Percentiles rank a stretch among this genome's conserved stretches.
Conservation (phyloP, 2,888 invertebrate species). For the Lepidochitona cinerea region DNA sequence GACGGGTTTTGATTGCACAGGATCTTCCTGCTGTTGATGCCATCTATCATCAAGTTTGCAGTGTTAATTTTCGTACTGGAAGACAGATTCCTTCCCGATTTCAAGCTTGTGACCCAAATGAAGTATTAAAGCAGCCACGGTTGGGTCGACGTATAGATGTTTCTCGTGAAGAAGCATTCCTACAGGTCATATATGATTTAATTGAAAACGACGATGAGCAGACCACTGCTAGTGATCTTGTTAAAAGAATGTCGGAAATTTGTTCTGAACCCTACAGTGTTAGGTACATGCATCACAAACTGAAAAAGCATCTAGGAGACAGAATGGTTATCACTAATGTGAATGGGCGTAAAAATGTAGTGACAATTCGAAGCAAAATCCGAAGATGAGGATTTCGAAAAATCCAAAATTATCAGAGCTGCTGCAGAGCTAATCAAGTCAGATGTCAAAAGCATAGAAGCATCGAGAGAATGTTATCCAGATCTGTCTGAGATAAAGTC, state of each 20-base stretch:
- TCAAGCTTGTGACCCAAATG: background rate
- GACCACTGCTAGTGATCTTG: conserved; percentile 27
- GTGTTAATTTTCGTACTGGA: conserved; percentile 31
- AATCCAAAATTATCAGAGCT: conserved; percentile 15
- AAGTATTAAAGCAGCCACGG: background rate
- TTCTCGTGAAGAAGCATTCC: background rate
- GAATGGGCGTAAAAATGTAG: conserved; percentile 28
- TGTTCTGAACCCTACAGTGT: conserved; percentile 14
- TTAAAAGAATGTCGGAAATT: conserved; percentile 25
- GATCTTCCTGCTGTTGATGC: conserved; percentile 41
- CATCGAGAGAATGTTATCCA: conserved; percentile 17
- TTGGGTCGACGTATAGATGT: background rate
- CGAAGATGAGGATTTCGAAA: conserved; percentile 12
- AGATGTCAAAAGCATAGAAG: background rate
- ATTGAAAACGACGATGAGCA: conserved; percentile 31
- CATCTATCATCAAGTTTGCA: conserved; percentile 35
- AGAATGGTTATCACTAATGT: conserved; percentile 29
- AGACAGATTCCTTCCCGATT: conserved; percentile 6
- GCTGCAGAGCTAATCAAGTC: conserved; percentile 18
- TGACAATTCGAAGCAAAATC: conserved; percentile 23
- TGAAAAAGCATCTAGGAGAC: conserved; percentile 29
- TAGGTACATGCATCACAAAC: conserved; percentile 26
- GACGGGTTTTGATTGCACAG: background rate
- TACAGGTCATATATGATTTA: conserved; percentile 10
- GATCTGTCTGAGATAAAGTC: conserved; percentile 13